Evolutionary conservation across 2,797 vertebrate genomes (phyloP), one percentile per base, ranked within the genome.

Genomic region (Philypnodon macrostomus): DNA sequence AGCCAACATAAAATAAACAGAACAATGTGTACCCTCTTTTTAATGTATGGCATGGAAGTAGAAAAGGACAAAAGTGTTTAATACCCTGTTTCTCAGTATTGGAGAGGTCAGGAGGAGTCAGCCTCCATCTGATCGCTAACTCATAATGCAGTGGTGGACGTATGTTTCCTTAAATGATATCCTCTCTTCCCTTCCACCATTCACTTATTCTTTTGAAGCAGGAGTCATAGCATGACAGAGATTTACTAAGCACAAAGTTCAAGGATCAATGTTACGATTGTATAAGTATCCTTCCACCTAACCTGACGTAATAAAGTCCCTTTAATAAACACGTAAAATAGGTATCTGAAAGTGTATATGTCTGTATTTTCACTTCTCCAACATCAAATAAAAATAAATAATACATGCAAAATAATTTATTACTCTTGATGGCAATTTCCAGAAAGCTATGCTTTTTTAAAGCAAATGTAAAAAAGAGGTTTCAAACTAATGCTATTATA

Each of bases 331-430:
- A 75, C 61, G 54, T 70, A 70, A 67, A 73, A 70, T 56, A 58
- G 57, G 66, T 64, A 67, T 75, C 67, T 63, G 55, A 67, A 56
- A 49, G 57, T 69, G 67, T 77, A 51, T 59, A 52, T 58, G 63
- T 63, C 70, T 77, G 75, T 82, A 64, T 70, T 76, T 83, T 81
- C 70, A 85, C 58, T 77, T 84, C 67, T 73, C 69, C 19, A 73
- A 83, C 75, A 85, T 73, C 63, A 56, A 84, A 44, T 44, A 85
- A 85, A 47, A 82, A n/a, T n/a, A 84, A 76, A 77, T 58, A 80
- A 81, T 63, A 81, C 88, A 88, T 90, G 89, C 88, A 89, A 89
- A 89, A 89, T 69, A 89, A 89, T 81, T 71, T 86, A 86, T 75
- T 87, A 67, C 65, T 80, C 63, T 58, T 81, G 78, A 79, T 79